Conservation (phyloP, 37 sponge, comb jelly and placozoan genomes). For the Cliona cf. orientalis region DNA sequence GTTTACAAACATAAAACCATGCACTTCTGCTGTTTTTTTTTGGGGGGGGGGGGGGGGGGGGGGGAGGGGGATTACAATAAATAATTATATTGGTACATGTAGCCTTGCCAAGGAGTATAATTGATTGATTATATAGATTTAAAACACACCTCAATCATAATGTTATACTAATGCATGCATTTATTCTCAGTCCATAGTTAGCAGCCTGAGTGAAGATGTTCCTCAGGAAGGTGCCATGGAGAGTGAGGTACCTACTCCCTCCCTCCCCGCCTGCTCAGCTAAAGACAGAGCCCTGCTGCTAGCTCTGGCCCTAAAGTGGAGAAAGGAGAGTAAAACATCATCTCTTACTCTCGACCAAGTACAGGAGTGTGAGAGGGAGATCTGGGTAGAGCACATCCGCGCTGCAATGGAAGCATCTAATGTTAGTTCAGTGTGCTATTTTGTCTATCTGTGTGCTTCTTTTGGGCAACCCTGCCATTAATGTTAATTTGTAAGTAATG, state of each 20-base stretch:
- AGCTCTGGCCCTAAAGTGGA: constrained; percentile 69
- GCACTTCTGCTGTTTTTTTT: too few species aligned
- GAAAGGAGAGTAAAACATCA: constrained; percentile 13
- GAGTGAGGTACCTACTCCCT: not conserved
- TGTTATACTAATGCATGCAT: not conserved
- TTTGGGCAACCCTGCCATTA: too few species aligned
- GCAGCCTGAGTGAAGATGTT: constrained; percentile 4
- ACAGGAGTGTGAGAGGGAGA: constrained; percentile 72
- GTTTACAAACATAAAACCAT: too few species aligned
- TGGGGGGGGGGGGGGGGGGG: too few species aligned
- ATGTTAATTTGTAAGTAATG: too few species aligned
- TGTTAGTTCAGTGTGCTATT: too few species aligned
- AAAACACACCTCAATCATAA: not conserved
- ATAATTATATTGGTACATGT: too few species aligned
- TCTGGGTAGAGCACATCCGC: constrained; percentile 70
- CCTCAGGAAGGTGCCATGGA: not conserved
- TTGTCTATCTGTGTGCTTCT: too few species aligned
- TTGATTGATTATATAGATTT: not conserved
- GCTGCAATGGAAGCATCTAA: constrained; percentile 60
- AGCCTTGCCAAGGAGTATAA: not conserved
- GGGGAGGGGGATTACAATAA: too few species aligned
- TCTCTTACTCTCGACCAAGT: constrained; percentile 33
- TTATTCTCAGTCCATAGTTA: constrained; percentile 24
- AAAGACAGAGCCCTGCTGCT: constrained; percentile 62
- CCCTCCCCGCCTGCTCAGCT: constrained; percentile 30